These are phyloP conservation scores for Channa argus DNA, from an alignment of 2,113 vertebrate genomes.

Conservation along the genomic window DNA sequence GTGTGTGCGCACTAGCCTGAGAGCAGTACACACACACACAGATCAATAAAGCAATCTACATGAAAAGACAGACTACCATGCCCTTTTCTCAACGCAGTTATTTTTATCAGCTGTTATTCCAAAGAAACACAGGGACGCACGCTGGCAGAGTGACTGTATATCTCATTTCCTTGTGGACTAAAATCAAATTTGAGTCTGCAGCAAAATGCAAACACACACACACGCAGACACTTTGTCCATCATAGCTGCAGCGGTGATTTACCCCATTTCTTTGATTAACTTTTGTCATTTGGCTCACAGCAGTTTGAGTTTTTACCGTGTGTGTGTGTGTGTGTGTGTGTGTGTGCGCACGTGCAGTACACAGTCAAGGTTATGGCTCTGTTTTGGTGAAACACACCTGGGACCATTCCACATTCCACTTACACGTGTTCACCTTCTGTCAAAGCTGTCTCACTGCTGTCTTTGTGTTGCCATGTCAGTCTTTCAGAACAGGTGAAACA, in stretches of 20 bases:
- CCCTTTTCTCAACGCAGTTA: slow-evolving; percentile 52
- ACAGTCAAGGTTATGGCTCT: slow-evolving; percentile 58
- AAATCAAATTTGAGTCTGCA: slow-evolving; percentile 31
- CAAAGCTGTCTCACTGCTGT: slow-evolving; percentile 55
- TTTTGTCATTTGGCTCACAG: slow-evolving; percentile 67
- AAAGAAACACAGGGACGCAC: slow-evolving; percentile 25
- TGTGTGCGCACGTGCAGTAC: neutral
- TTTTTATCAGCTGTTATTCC: slow-evolving; percentile 54
- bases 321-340: slow-evolving; percentile 15
- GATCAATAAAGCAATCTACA: slow-evolving; percentile 67
- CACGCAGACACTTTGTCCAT: slow-evolving; percentile 41
- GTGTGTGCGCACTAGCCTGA: slow-evolving; percentile 4
- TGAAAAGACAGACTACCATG: slow-evolving; percentile 31
- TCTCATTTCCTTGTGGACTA: slow-evolving; percentile 19
- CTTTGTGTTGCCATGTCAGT: neutral
- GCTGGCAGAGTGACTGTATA: neutral
- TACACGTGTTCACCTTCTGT: slow-evolving; percentile 25
- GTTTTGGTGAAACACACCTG: slow-evolving; percentile 59
- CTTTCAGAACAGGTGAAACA: neutral
- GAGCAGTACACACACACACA: slow-evolving; percentile 26
- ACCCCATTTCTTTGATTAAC: slow-evolving; percentile 74
- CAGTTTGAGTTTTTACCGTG: slow-evolving; percentile 24
- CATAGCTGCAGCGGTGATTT: slow-evolving; percentile 44
- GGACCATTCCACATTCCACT: slow-evolving; percentile 62
- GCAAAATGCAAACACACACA: slow-evolving; percentile 36